phyloP scores from a whole-genome alignment of 2,888 invertebrate genomes.

The Mamestra brassicae region DNA sequence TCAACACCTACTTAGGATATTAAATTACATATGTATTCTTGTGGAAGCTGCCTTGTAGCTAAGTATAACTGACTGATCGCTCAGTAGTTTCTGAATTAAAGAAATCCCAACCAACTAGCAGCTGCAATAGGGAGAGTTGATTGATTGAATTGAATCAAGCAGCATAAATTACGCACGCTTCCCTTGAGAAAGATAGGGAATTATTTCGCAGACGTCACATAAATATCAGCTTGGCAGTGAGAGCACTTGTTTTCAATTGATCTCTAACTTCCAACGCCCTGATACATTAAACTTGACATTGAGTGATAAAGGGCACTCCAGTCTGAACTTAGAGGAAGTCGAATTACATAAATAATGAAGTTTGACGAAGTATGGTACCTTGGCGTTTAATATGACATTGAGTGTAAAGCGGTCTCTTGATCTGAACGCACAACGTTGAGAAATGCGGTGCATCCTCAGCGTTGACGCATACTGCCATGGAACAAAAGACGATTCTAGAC shows the following conservation, averaged over 20 bases:
- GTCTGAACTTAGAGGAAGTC: constrained; percentile 5
- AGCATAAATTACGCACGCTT: constrained; percentile 1
- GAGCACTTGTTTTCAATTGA: constrained; percentile 52
- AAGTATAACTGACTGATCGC: background rate
- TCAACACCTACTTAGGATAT: background rate
- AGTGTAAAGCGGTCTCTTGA: background rate
- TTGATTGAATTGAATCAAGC: constrained; percentile 4
- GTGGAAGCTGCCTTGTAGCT: background rate
- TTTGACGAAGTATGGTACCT: background rate
- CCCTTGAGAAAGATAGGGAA: background rate
- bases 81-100: constrained; percentile 2
- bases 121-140: background rate
- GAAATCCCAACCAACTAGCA: background rate
- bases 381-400: background rate
- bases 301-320: constrained; percentile 28
- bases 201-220: constrained; percentile 18
- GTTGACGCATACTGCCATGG: no score
- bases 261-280: constrained; percentile 20
- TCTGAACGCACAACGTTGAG: no score
- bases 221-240: constrained; percentile 8
- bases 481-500: background rate
- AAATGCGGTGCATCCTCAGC: no score
- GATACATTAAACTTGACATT: constrained; percentile 49
- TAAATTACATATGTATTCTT: background rate
- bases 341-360: constrained; percentile 30